phyloP scores from a whole-genome alignment of 2,888 invertebrate species.

The Ophion costatus region DNA sequence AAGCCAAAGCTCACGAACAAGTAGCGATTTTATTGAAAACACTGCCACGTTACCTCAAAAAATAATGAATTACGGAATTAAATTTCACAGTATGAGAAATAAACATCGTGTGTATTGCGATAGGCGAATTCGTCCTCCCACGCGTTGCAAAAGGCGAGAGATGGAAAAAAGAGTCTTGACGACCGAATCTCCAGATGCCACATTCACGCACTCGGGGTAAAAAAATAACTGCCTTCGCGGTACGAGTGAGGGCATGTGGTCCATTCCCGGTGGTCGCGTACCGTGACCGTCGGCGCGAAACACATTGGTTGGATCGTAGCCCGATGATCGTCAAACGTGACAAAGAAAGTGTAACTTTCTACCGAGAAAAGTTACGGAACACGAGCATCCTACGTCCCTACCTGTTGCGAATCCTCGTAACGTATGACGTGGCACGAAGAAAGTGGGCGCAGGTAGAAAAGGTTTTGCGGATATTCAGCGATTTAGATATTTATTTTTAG shows the following conservation, averaged over 20 bases:
- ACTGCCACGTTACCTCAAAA: not conserved
- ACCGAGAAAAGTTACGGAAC: not conserved
- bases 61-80: not conserved
- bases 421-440: not conserved
- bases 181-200: slow-evolving; percentile 10
- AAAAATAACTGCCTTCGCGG: not conserved
- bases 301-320: slow-evolving; percentile 25
- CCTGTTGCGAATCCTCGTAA: slow-evolving; percentile 28
- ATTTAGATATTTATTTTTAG: not conserved
- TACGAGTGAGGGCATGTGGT: slow-evolving; percentile 48
- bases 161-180: not conserved
- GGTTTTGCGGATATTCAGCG: not conserved
- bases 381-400: not conserved
- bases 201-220: not conserved
- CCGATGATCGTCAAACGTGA: slow-evolving; percentile 7
- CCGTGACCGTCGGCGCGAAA: slow-evolving; percentile 24
- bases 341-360: not conserved
- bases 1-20: not conserved
- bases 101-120: not conserved
- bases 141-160: not conserved
- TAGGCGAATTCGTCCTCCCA: not conserved
- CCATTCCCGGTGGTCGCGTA: slow-evolving; percentile 29
- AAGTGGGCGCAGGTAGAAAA: slow-evolving; percentile 25
- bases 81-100: not conserved
- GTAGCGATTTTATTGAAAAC: too few relatives aligned